Evolutionary conservation across 2,888 invertebrate genomes (phyloP).

Genomic region (Andrena haemorrhoa): DNA sequence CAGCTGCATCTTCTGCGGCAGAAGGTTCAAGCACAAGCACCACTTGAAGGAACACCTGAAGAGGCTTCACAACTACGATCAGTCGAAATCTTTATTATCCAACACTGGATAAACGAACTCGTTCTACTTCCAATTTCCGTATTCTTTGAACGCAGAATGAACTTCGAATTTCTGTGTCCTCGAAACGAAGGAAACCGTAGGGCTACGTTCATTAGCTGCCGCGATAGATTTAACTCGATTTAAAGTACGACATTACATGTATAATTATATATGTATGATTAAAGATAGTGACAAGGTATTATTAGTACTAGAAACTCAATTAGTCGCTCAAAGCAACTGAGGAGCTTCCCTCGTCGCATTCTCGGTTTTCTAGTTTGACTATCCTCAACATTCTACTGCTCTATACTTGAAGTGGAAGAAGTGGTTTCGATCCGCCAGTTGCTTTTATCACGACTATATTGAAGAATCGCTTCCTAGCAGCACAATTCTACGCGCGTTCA

Average conservation of each 20-base stretch:
- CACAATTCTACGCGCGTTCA: not conserved
- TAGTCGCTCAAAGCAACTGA: too few species aligned
- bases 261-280: too few species aligned
- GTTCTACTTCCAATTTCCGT: not conserved
- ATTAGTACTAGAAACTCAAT: too few species aligned
- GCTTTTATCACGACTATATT: too few species aligned
- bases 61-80: slow-evolving; percentile 34
- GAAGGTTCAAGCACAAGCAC: slow-evolving; percentile 73
- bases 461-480: not conserved
- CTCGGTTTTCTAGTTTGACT: too few species aligned
- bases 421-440: not conserved
- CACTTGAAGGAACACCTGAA: slow-evolving; percentile 67
- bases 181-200: not conserved
- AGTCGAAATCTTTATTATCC: not conserved
- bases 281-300: too few species aligned
- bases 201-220: not conserved
- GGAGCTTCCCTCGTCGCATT: too few species aligned
- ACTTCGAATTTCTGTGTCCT: too few species aligned
- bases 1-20: slow-evolving; percentile 72
- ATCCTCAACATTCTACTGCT: too few species aligned
- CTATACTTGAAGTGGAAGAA: too few species aligned
- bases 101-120: slow-evolving; percentile 3
- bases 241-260: not conserved
- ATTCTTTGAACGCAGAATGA: not conserved
- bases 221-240: not conserved